These are phyloP conservation scores for Delphinus delphis DNA, from an alignment of 2,113 vertebrate genomes.

Conservation along the genomic window DNA sequence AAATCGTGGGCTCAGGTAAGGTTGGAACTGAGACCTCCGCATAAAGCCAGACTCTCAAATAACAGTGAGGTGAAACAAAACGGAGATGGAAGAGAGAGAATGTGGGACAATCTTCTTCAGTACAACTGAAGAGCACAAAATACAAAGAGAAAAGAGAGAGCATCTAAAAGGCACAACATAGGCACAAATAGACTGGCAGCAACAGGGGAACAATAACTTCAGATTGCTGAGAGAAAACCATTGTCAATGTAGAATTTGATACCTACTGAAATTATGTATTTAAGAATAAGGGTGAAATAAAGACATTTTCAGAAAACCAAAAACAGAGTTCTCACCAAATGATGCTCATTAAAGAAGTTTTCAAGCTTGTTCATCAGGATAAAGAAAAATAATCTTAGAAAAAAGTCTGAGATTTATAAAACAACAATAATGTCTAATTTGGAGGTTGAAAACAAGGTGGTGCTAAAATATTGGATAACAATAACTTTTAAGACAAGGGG, in stretches of 20 bases:
- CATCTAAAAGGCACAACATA: constrained; percentile 1
- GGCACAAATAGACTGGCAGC: background rate
- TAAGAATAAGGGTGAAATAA: constrained; percentile 22
- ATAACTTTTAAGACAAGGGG: constrained; percentile 18
- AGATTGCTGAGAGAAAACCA: constrained; percentile 41
- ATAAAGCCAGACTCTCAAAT: background rate
- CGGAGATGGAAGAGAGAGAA: background rate
- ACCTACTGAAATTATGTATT: background rate
- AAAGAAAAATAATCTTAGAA: constrained; percentile 40
- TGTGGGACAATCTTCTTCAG: background rate
- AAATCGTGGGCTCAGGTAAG: background rate
- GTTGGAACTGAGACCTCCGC: background rate
- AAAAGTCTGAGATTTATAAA: constrained; percentile 36
- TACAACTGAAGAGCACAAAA: background rate
- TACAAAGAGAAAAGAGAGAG: constrained; percentile 7
- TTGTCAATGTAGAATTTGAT: background rate
- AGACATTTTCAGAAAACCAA: constrained; percentile 37
- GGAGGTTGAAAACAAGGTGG: constrained; percentile 16
- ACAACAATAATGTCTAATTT: constrained; percentile 26
- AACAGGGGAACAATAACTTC: constrained; percentile 32
- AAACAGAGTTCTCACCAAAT: constrained; percentile 8
- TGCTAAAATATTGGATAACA: constrained; percentile 7
- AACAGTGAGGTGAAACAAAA: background rate
- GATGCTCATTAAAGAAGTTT: background rate
- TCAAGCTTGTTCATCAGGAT: background rate